Percentiles rank a stretch among this genome's conserved stretches.
Evolutionary conservation across 1,140 invertebrate species (phyloP).

Genomic region (Hesperophylax magnus): DNA sequence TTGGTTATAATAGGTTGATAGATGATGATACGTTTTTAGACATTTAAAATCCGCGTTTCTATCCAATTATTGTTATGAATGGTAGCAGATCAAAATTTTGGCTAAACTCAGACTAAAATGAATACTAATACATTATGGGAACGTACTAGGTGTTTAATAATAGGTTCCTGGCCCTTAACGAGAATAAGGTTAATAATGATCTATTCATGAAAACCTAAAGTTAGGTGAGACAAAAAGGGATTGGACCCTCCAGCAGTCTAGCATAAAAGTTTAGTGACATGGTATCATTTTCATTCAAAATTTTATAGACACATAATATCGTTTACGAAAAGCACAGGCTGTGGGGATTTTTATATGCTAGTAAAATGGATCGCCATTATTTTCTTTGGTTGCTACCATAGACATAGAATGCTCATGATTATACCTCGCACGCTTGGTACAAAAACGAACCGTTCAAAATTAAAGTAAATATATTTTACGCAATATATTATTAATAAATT

Average conservation of each 20-base stretch:
- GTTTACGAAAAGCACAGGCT: conserved; percentile 10
- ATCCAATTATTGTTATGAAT: no score
- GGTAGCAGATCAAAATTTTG: no score
- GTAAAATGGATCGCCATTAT: no score
- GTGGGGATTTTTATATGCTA: not conserved
- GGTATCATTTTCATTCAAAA: conserved; percentile 4
- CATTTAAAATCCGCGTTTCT: no score
- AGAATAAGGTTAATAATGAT: not conserved
- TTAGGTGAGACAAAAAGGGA: not conserved
- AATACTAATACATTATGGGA: not conserved
- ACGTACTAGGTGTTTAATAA: not conserved
- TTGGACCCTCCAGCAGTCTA: not conserved
- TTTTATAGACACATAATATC: conserved; percentile 16
- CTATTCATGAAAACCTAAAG: not conserved
- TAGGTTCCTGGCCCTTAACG: not conserved
- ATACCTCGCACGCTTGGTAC: no score
- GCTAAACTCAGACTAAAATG: not conserved
- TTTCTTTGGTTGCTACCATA: no score
- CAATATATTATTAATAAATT: no score
- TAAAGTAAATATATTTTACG: no score
- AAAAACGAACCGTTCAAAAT: no score
- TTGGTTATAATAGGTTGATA: no score
- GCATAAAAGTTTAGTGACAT: not conserved
- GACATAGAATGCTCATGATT: no score
- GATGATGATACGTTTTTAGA: no score